Evolutionary conservation across 2,113 vertebrate species (phyloP).

Genomic region (Thamnaconus septentrionalis): DNA sequence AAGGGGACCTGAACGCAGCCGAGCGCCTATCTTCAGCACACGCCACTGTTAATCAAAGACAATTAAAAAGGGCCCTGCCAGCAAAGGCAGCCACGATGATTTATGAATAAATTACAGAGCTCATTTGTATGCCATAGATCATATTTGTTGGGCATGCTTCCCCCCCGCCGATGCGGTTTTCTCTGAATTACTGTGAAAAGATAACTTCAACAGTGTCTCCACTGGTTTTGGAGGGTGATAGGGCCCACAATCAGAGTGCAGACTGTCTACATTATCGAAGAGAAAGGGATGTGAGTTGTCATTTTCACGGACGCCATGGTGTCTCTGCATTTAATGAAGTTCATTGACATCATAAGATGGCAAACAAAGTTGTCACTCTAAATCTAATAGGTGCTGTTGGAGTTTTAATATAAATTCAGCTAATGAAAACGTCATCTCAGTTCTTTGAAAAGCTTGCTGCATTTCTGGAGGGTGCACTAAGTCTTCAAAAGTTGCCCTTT

Average conservation of each 20-base stretch:
- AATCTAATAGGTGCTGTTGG: too few relatives aligned
- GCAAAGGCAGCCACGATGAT: conserved; percentile 75
- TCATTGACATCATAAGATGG: too few relatives aligned
- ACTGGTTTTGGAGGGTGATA: background rate
- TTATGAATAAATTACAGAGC: conserved; percentile 80
- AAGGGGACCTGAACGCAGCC: conserved; percentile 55
- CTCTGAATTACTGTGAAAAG: conserved; percentile 35
- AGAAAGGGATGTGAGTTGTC: too few relatives aligned
- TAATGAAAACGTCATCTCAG: too few relatives aligned
- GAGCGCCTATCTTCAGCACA: conserved; percentile 60
- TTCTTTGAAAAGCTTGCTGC: too few relatives aligned
- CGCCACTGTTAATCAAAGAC: conserved; percentile 80
- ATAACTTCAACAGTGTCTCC: conserved; percentile 44
- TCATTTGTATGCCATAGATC: conserved; percentile 80
- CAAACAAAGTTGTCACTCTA: too few relatives aligned
- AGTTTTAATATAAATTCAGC: too few relatives aligned
- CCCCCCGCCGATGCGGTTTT: conserved; percentile 41
- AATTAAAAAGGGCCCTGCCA: conserved; percentile 77
- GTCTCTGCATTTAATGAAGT: too few relatives aligned
- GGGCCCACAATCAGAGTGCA: background rate
- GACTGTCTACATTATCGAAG: background rate
- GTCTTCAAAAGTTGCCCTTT: too few relatives aligned
- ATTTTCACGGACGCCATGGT: too few relatives aligned
- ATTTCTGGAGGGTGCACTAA: too few relatives aligned
- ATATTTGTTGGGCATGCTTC: conserved; percentile 71